phyloP scores from a whole-genome alignment of 2,113 vertebrate genomes.

The Porphyrio hochstetteri region DNA sequence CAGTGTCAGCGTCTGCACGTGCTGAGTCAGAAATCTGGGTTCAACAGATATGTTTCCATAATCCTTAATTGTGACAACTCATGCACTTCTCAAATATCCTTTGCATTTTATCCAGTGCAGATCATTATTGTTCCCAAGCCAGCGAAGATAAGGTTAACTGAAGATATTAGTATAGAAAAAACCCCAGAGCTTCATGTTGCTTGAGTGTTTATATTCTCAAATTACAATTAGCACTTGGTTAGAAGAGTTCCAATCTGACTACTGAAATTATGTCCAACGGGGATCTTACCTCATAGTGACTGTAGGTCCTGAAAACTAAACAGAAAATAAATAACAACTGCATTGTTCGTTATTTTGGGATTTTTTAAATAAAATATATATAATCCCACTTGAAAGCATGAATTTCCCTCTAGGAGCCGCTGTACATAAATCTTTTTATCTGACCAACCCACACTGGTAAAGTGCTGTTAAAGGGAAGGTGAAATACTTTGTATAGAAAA shows the following conservation, averaged over 20 bases:
- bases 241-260: neutral
- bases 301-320: neutral
- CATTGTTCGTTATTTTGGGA: neutral
- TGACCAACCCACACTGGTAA: neutral
- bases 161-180: neutral
- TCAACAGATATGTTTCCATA: neutral
- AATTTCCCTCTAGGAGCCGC: neutral
- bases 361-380: neutral
- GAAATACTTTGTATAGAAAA: neutral
- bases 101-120: neutral
- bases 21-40: neutral
- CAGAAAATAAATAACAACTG: neutral
- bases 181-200: neutral
- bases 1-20: neutral
- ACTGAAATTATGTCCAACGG: neutral
- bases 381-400: neutral
- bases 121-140: constrained; percentile 1
- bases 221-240: neutral
- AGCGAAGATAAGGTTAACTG: constrained; percentile 44
- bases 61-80: constrained; percentile 28
- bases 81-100: neutral
- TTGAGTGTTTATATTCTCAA: neutral
- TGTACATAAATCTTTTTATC: neutral
- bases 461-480: neutral
- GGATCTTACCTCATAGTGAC: neutral